These are phyloP conservation scores for Stomatorhinus walkeri DNA, from an alignment of 2,797 vertebrate genomes.

Conservation along the genomic window DNA sequence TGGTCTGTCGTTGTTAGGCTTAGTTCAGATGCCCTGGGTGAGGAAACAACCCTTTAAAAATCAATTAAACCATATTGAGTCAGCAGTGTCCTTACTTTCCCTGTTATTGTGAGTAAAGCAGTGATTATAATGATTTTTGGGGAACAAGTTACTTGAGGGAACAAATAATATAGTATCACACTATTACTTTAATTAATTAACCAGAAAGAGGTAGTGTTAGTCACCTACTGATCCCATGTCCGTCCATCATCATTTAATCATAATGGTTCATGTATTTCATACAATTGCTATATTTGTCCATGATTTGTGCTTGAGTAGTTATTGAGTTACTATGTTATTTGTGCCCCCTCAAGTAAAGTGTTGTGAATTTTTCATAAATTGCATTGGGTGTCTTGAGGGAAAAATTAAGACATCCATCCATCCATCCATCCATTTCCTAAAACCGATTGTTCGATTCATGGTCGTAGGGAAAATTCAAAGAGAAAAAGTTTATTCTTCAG, in stretches of 20 bases:
- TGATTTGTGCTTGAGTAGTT: neutral
- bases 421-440: neutral
- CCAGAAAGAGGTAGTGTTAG: neutral
- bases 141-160: neutral
- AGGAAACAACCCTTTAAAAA: neutral
- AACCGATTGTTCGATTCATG: neutral
- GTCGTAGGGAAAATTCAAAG: neutral
- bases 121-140: neutral
- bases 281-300: neutral
- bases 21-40: constrained; percentile 16
- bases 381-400: neutral
- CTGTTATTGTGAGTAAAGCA: neutral
- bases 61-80: neutral
- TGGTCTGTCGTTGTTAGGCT: constrained; percentile 6
- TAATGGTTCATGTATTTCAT: neutral
- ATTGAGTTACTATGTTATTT: neutral
- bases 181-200: neutral
- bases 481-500: neutral
- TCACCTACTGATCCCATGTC: neutral
- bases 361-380: neutral
- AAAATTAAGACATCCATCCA: neutral
- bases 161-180: neutral
- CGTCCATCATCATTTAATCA: neutral
- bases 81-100: neutral
- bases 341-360: neutral